Evolutionary conservation across 1,140 invertebrate species (phyloP).

Genomic region (Mamestra configurata): DNA sequence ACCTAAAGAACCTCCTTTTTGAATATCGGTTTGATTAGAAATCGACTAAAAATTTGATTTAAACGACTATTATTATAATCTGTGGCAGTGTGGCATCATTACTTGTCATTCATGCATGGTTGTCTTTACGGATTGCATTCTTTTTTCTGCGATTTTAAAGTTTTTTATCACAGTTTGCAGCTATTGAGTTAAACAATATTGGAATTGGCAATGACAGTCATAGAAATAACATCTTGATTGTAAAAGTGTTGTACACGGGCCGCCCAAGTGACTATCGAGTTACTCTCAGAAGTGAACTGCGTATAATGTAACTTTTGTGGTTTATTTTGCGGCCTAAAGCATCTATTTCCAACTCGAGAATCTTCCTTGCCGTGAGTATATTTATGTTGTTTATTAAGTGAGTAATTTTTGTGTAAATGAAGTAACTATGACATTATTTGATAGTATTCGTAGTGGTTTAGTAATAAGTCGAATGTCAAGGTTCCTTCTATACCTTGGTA

Average conservation of each 20-base stretch:
- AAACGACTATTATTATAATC: neutral
- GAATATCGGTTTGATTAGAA: too few species aligned
- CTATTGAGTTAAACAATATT: conserved; percentile 63
- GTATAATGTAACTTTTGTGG: conserved; percentile 84
- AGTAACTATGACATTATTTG: neutral
- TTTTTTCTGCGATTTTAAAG: conserved; percentile 55
- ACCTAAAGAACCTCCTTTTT: neutral
- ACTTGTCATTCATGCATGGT: conserved; percentile 64
- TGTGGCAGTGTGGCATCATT: conserved; percentile 45
- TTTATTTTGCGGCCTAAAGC: conserved; percentile 79
- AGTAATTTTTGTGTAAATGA: conserved; percentile 1
- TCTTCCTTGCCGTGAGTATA: conserved; percentile 70
- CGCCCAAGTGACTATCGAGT: conserved; percentile 65
- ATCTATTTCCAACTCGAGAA: conserved; percentile 77
- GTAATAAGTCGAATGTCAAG: conserved; percentile 61
- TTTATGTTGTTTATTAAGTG: conserved; percentile 38
- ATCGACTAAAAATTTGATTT: conserved; percentile 11
- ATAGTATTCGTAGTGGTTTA: conserved; percentile 7
- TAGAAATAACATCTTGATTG: conserved; percentile 51
- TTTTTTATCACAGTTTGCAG: conserved; percentile 59
- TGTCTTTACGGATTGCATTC: conserved; percentile 62
- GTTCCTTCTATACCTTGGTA: conserved; percentile 45
- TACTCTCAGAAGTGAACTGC: conserved; percentile 68
- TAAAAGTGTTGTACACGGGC: conserved; percentile 61
- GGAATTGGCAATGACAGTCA: conserved; percentile 53